Base-by-base conservation (phyloP, 2,888 invertebrate genomes). In the Heteromurus nitidus region DNA sequence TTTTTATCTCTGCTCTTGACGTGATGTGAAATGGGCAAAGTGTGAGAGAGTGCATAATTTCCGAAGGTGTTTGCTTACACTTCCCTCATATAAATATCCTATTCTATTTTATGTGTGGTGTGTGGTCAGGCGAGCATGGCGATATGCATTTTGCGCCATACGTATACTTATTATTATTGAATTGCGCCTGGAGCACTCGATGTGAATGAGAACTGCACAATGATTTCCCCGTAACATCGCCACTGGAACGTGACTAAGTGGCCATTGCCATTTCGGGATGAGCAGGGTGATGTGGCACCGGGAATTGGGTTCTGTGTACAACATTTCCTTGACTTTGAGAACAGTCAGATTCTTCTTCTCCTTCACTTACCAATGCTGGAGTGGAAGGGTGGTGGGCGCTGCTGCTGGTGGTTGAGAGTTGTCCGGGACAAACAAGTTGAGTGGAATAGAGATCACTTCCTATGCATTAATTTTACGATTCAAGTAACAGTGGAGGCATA, bases 171-270 rank as follows among this genome's bases (percentile, higher is more conserved):
- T n/a, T n/a, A n/a, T n/a, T n/a, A 31, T 64, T 30, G 22, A 1
- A 20, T n/a, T 42, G 22, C 36, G 20, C 5, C 16, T 7, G 24
- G 31, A 50, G 28, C 24, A 58, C 24, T 42, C 64, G 16, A 50
- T 64, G 31, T 74, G 64, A 64, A 62, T 62, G 62, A 50, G 62
- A 73, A 73, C 50, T 31, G 62, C 73, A 62, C 30, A 73, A 74
- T 28, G 73, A 64, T 64, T 64, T 74, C 73, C 30, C 58, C 64
- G 36, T 62, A 53, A 74, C 73, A 74, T 60, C 50, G 64, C 64
- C 50, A 50, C 64, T 53, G 36, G 36, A 74, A 74, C 73, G 73
- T 74, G 73, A 74, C 64, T 74, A 74, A 74, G 73, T 64, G 73
- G 73, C 64, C 73, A 74, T 53, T 74, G 1, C 16, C 31, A 60